Percentiles rank a stretch among this genome's conserved stretches.
Evolutionary conservation across 1,140 invertebrate species (phyloP).

Genomic region (Bombyx mandarina): DNA sequence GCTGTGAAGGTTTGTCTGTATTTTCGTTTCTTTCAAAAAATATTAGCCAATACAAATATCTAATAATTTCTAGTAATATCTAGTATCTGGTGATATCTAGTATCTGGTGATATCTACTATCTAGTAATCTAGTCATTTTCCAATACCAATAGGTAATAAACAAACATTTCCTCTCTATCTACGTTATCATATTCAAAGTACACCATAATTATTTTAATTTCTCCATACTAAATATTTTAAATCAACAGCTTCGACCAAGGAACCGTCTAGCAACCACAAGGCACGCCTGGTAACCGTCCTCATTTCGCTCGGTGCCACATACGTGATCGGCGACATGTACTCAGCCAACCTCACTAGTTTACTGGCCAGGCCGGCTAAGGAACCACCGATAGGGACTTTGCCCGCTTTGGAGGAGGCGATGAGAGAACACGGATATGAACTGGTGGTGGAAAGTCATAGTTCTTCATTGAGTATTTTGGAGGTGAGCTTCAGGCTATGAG

Average conservation of each 20-base stretch:
- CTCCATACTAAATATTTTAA: background rate
- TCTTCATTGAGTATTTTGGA: constrained; percentile 78
- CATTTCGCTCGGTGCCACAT: constrained; percentile 74
- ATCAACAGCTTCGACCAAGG: constrained; percentile 60
- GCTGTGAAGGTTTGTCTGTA: too few relatives aligned
- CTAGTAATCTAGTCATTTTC: too few relatives aligned
- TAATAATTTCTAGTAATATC: too few relatives aligned
- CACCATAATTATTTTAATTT: too few relatives aligned
- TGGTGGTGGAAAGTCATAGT: constrained; percentile 78
- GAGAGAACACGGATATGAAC: constrained; percentile 72
- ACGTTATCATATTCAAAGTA: too few relatives aligned
- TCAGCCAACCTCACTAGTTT: constrained; percentile 80
- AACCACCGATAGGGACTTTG: constrained; percentile 75
- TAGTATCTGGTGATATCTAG: too few relatives aligned
- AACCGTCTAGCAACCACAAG: constrained; percentile 73
- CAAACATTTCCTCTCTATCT: too few relatives aligned
- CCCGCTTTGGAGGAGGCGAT: constrained; percentile 75
- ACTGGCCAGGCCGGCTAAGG: constrained; percentile 75
- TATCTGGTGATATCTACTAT: too few relatives aligned
- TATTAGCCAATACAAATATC: too few relatives aligned
- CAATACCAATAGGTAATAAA: too few relatives aligned
- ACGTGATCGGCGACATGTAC: constrained; percentile 81
- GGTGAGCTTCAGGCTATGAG: constrained; percentile 45
- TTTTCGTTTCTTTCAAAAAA: too few relatives aligned
- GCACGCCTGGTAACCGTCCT: constrained; percentile 75